Percentiles rank a stretch among this genome's conserved stretches.
Conservation (phyloP, 2,113 vertebrate species). For the Myrmecophaga tridactyla region DNA sequence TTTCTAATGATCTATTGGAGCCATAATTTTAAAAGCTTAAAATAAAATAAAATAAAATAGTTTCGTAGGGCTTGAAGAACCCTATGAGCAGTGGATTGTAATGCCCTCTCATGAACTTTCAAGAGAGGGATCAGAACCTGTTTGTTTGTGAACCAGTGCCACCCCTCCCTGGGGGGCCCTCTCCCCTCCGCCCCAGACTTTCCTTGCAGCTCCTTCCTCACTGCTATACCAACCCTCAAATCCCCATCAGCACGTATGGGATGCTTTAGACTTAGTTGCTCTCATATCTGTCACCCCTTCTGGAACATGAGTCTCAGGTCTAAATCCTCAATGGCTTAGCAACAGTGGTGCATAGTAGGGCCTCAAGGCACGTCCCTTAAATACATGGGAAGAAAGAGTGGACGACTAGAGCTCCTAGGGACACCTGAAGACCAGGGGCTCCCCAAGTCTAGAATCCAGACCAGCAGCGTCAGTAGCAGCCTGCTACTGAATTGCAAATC, state of each 20-base stretch:
- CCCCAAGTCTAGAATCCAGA: neutral
- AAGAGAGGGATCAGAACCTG: neutral
- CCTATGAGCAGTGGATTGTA: neutral
- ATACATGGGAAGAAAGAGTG: neutral
- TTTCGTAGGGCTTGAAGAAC: slow-evolving; percentile 20
- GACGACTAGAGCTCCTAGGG: neutral
- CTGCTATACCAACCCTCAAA: neutral
- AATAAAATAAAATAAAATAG: too few species aligned
- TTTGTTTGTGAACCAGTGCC: neutral
- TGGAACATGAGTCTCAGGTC: neutral
- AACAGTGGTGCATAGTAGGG: neutral
- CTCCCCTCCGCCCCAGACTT: neutral
- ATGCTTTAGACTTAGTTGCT: neutral
- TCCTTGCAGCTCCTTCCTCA: neutral
- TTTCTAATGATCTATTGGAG: neutral
- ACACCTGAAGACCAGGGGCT: neutral
- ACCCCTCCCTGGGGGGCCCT: neutral
- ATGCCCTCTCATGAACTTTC: neutral
- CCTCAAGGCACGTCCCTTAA: neutral
- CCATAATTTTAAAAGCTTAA: neutral
- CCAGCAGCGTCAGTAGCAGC: fast-evolving
- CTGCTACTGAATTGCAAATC: neutral
- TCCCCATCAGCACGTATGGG: fast-evolving
- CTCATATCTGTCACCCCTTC: neutral
- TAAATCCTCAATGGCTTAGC: too few species aligned